Evolutionary conservation across 92 coral and sea anemone species (phyloP).

Genomic region (Desmophyllum pertusum): DNA sequence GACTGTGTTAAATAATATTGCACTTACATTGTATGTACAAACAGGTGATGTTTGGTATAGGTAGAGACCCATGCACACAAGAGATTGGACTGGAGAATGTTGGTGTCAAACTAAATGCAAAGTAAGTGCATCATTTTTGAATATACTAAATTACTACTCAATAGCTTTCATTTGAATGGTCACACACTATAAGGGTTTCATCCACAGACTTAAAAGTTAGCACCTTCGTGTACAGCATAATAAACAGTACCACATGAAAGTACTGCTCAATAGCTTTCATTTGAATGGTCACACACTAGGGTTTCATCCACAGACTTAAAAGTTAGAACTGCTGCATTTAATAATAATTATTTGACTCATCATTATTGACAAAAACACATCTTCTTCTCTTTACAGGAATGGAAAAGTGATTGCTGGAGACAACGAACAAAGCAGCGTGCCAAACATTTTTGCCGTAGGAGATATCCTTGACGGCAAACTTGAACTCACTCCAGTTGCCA

Average conservation of each 20-base stretch:
- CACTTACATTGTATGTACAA: background rate
- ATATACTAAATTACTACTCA: background rate
- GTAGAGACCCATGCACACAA: constrained; percentile 91
- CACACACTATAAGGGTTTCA: background rate
- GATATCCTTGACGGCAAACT: constrained; percentile 93
- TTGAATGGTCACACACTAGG: background rate
- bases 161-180: background rate
- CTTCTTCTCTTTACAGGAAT: constrained; percentile 60
- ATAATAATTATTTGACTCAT: too few relatives aligned
- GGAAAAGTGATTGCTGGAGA: constrained; percentile 85
- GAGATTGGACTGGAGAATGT: constrained; percentile 93
- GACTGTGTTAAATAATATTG: too few relatives aligned
- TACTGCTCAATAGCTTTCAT: too few relatives aligned
- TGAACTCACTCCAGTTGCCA: constrained; percentile 98
- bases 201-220: background rate
- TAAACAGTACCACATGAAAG: background rate
- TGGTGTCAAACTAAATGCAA: constrained; percentile 85
- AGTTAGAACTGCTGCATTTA: too few relatives aligned
- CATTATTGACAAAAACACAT: background rate
- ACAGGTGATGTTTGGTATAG: constrained; percentile 93
- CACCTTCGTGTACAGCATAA: background rate
- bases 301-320: too few relatives aligned
- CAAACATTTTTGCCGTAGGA: constrained; percentile 90
- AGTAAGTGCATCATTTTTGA: constrained; percentile 55
- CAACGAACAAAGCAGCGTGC: constrained; percentile 83